phyloP scores from a whole-genome alignment of 2,113 vertebrate genomes.

The Cisticola juncidis region DNA sequence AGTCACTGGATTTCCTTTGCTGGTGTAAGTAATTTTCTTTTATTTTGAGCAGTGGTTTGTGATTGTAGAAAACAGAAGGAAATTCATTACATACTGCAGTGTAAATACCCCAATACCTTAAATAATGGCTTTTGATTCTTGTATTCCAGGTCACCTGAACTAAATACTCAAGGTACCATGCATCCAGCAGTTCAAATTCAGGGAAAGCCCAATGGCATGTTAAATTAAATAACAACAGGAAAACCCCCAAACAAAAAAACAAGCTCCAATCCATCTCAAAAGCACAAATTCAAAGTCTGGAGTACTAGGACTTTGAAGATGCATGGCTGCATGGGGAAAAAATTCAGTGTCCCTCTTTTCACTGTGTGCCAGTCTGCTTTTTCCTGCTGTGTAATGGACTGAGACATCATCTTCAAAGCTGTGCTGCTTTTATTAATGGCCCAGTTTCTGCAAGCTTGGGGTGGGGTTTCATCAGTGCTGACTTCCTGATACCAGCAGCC shows the following conservation, averaged over 20 bases:
- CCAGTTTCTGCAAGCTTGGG: background rate
- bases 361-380: background rate
- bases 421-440: background rate
- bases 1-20: slow-evolving; percentile 90
- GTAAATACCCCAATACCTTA: background rate
- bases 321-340: background rate
- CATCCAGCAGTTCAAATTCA: background rate
- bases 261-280: background rate
- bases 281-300: background rate
- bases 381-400: background rate
- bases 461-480: background rate
- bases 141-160: background rate
- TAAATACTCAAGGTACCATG: background rate
- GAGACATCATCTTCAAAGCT: background rate
- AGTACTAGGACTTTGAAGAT: background rate
- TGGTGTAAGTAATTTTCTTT: slow-evolving; percentile 80
- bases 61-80: background rate
- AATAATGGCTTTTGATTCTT: background rate
- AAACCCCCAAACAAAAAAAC: background rate
- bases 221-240: background rate
- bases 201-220: background rate
- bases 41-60: background rate
- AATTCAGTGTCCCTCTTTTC: background rate
- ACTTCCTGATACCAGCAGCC: background rate
- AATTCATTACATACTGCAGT: background rate